Base-by-base conservation (phyloP, 2,888 invertebrate species). In the Catocala fraxini region DNA sequence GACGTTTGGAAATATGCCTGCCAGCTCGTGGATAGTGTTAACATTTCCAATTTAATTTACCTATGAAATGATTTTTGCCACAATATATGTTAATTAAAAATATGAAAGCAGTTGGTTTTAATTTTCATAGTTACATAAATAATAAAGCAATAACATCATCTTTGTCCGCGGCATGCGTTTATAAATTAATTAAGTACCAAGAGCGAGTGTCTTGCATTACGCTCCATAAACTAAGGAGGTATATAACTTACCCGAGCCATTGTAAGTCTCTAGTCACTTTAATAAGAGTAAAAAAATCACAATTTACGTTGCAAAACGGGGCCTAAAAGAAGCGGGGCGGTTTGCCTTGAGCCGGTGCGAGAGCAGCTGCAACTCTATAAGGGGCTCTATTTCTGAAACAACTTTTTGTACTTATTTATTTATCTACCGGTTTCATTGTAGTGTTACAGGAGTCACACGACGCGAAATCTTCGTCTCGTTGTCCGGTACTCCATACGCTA, bases 351-450 rank as follows among this genome's bases (percentile, higher is more conserved):
- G 87, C 78, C 82, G 72, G 75, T 73, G 74, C 74, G 75, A 82
- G 79, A 84, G 87, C 93, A 92, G 92, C 91, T 89, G 86, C 85
- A 79, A 63, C 59, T 66, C 75, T 78, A 83, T 83, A 81, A 82
- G 84, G 89, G 89, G 89, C 85, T 87, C 81, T 88, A 89, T 89
- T 90, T 89, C 85, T 88, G 86, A 88, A 86, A 84, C 87, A 72
- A 82, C 87, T 89, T 90, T 89, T 90, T 90, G 82, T 82, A 83
- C 83, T 87, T 86, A 86, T 68, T 71, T 67, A 66, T 87, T 85
- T 89, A 89, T 88, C 82, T 88, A 87, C 89, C 84, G 85, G 87
- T 85, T 87, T 80, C 85, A 89, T 90, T 89, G 85, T 86, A 75
- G 72, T 77, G 78, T 83, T 84, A 80, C 77, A 79, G 80, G 69